phyloP scores from a whole-genome alignment of 2,113 vertebrate species.

The Grallaria varia region DNA sequence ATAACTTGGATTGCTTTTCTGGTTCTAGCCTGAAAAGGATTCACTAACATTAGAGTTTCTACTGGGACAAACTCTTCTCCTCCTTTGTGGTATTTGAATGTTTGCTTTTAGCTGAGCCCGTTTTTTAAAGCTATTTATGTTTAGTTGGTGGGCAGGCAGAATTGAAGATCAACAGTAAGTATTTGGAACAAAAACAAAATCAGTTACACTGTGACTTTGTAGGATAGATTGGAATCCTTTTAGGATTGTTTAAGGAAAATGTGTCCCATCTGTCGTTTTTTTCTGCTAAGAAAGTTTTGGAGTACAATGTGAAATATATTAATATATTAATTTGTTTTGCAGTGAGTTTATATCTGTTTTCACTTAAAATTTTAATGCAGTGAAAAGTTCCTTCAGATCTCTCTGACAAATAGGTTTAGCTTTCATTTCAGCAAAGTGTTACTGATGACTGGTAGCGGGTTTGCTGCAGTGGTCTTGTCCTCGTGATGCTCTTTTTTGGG shows the following conservation, averaged over 20 bases:
- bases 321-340: background rate
- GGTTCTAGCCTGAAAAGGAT: background rate
- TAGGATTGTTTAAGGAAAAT: background rate
- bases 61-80: background rate
- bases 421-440: background rate
- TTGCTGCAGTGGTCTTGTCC: background rate
- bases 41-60: background rate
- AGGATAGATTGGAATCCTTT: background rate
- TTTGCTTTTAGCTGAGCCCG: background rate
- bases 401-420: background rate
- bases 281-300: background rate
- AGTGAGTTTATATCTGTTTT: background rate
- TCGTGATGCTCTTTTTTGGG: background rate
- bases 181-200: background rate
- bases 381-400: background rate
- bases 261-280: background rate
- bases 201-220: background rate
- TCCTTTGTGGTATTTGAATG: background rate
- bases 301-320: background rate
- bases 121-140: background rate
- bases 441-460: background rate
- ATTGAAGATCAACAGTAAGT: background rate
- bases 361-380: background rate
- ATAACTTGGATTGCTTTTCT: background rate
- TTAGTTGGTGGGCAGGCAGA: background rate